These are phyloP conservation scores for Eurypyga helias DNA, from an alignment of 2,113 vertebrate species.

Conservation along the genomic window DNA sequence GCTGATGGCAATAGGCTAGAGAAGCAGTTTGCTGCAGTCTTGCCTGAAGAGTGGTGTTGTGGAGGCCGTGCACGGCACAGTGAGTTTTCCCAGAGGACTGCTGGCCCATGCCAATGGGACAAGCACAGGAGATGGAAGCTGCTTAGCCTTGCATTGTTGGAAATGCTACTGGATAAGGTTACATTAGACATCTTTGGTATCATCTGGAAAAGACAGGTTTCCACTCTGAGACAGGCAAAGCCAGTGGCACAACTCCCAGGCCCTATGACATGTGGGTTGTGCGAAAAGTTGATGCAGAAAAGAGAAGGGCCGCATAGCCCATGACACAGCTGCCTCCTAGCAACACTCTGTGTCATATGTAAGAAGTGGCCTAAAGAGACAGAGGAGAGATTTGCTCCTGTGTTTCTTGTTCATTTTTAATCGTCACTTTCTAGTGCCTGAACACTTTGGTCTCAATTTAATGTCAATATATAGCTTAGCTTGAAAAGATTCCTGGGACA, in stretches of 20 bases:
- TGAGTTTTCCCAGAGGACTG: not conserved
- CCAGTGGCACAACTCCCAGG: not conserved
- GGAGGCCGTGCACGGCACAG: fast-evolving
- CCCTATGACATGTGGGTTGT: not conserved
- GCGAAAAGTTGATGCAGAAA: not conserved
- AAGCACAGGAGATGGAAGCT: not conserved
- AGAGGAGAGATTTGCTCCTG: not conserved
- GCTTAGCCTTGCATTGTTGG: not conserved
- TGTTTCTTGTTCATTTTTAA: not conserved
- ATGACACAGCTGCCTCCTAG: not conserved
- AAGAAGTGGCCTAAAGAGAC: not conserved
- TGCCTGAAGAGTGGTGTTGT: not conserved
- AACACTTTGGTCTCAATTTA: not conserved
- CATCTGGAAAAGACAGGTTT: not conserved
- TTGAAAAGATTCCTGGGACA: not conserved
- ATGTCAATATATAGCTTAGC: not conserved
- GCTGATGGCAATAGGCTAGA: not conserved
- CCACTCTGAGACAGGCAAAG: not conserved
- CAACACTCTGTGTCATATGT: fast-evolving
- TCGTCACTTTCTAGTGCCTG: not conserved
- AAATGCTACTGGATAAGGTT: not conserved
- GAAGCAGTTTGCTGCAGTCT: not conserved
- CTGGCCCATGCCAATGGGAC: not conserved
- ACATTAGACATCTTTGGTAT: not conserved
- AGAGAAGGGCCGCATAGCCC: fast-evolving